These are phyloP conservation scores for Synchiropus splendidus DNA, from an alignment of 2,113 vertebrate species.

Conservation along the genomic window DNA sequence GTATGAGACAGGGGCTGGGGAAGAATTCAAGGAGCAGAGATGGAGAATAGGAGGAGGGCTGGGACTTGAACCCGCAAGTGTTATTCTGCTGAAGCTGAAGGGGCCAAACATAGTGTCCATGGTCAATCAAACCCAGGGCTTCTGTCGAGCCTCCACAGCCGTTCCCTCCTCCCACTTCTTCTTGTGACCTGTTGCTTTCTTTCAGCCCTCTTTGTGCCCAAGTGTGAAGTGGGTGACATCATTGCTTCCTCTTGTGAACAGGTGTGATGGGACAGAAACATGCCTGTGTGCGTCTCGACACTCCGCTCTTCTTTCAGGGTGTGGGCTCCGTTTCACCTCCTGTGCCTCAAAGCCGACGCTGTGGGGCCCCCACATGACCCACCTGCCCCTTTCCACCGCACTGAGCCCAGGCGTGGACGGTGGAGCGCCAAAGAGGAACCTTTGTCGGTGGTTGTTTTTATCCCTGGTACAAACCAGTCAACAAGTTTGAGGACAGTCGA, in stretches of 20 bases:
- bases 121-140: conserved; percentile 72
- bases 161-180: conserved; percentile 12
- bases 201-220: conserved; percentile 42
- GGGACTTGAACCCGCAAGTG: conserved; percentile 70
- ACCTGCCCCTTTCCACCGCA: background rate
- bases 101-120: conserved; percentile 71
- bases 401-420: too few relatives aligned
- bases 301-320: conserved; percentile 33
- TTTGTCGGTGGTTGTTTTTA: too few relatives aligned
- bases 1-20: conserved; percentile 33
- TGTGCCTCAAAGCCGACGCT: conserved; percentile 8
- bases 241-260: conserved; percentile 62
- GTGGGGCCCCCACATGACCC: background rate
- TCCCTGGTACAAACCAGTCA: too few relatives aligned
- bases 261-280: conserved; percentile 52
- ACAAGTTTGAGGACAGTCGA: too few relatives aligned
- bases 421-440: too few relatives aligned
- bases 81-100: conserved; percentile 64
- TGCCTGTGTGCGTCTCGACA: conserved; percentile 6
- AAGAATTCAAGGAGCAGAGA: conserved; percentile 32
- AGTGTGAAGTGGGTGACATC: conserved; percentile 73
- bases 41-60: conserved; percentile 33
- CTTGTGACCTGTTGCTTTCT: conserved; percentile 53
- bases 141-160: conserved; percentile 31
- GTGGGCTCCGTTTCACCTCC: conserved; percentile 51